phyloP scores from a whole-genome alignment of 2,888 invertebrate species.

The Notocelia uddmanniana region DNA sequence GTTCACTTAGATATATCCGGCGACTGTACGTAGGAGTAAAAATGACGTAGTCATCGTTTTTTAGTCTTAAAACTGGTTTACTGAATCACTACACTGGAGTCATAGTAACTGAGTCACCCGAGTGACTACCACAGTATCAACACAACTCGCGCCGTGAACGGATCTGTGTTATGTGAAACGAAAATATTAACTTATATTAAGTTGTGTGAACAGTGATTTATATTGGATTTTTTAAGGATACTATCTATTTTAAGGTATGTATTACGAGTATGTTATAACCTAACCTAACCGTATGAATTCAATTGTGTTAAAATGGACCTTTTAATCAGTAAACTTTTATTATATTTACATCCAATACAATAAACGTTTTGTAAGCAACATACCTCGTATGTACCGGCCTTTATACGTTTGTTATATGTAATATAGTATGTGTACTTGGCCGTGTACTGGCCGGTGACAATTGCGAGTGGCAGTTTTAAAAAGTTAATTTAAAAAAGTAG shows the following conservation, averaged over 20 bases:
- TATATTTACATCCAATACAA: too few species aligned
- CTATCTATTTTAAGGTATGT: neutral
- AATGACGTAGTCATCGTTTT: conserved; percentile 27
- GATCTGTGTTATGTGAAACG: neutral
- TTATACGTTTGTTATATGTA: too few species aligned
- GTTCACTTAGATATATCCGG: too few species aligned
- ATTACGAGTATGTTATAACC: too few species aligned
- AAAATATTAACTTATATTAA: neutral
- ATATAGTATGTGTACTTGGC: too few species aligned
- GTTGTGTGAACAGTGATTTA: conserved; percentile 2
- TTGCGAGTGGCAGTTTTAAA: too few species aligned
- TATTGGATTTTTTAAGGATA: conserved; percentile 2
- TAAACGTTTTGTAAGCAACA: too few species aligned
- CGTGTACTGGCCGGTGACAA: too few species aligned
- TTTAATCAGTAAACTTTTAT: too few species aligned
- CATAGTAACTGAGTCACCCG: conserved; percentile 23
- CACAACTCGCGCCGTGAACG: neutral
- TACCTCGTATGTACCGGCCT: too few species aligned
- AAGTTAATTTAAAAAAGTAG: too few species aligned
- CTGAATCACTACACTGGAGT: neutral
- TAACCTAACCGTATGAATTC: neutral
- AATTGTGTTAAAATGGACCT: neutral
- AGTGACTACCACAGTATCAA: conserved; percentile 31
- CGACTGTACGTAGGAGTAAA: neutral
- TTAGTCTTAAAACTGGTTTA: conserved; percentile 13